Evolutionary conservation across 2,797 vertebrate species (phyloP).

Genomic region (Rachycentron canadum): DNA sequence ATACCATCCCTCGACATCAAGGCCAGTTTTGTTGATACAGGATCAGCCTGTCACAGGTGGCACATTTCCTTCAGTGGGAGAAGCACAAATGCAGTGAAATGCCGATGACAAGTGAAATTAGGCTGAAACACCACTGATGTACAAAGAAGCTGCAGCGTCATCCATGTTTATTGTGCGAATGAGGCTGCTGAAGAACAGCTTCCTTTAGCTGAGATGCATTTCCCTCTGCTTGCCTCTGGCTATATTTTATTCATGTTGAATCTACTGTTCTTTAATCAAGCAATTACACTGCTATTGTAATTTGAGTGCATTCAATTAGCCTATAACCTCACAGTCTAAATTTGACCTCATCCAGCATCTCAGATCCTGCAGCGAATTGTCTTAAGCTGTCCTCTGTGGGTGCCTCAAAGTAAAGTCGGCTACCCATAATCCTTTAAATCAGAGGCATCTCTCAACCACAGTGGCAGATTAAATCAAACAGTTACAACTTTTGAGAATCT

Average conservation of each 20-base stretch:
- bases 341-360: conserved; percentile 40
- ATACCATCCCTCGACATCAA: background rate
- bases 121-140: background rate
- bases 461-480: conserved; percentile 54
- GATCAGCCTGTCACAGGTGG: conserved; percentile 18
- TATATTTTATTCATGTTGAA: conserved; percentile 42
- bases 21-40: background rate
- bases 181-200: conserved; percentile 7
- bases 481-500: conserved; percentile 56
- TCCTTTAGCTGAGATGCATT: conserved; percentile 6
- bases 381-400: conserved; percentile 36
- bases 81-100: conserved; percentile 20
- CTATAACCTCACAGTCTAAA: conserved; percentile 9
- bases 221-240: conserved; percentile 9
- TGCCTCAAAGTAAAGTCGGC: conserved; percentile 28
- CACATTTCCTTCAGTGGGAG: conserved; percentile 5
- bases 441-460: conserved; percentile 16
- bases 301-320: conserved; percentile 50
- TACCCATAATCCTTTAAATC: conserved; percentile 42
- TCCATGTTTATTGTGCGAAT: conserved; percentile 21
- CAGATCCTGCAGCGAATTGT: conserved; percentile 29
- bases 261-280: conserved; percentile 45
- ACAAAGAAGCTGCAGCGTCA: conserved; percentile 3
- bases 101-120: conserved; percentile 24
- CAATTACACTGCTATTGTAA: conserved; percentile 42